phyloP scores from a whole-genome alignment of 2,113 vertebrate genomes.

The Catharus fuscescens region DNA sequence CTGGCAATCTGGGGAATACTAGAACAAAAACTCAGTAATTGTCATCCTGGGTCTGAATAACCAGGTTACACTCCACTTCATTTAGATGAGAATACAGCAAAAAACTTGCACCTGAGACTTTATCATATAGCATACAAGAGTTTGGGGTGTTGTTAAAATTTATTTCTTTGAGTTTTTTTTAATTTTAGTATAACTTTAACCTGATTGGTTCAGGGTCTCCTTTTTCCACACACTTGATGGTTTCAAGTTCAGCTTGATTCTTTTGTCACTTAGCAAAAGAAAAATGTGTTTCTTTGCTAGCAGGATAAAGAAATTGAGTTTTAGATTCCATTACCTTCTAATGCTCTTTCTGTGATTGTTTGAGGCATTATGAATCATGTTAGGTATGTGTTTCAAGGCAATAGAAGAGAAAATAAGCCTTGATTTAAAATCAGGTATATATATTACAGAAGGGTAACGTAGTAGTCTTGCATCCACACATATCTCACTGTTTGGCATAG shows the following conservation, averaged over 20 bases:
- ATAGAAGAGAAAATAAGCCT: not conserved
- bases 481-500: not conserved
- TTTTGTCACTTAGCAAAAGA: not conserved
- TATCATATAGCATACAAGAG: not conserved
- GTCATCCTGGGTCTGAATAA: not conserved
- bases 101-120: not conserved
- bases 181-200: not conserved
- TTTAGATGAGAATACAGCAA: not conserved
- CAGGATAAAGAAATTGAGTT: not conserved
- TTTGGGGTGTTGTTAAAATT: not conserved
- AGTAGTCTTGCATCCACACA: not conserved
- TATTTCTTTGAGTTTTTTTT: not conserved
- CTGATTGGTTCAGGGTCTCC: not conserved
- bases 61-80: not conserved
- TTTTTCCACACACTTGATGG: not conserved
- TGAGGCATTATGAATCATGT: not conserved
- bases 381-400: not conserved
- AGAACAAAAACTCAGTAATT: not conserved
- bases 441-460: not conserved
- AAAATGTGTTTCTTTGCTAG: not conserved
- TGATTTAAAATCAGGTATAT: not conserved
- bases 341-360: not conserved
- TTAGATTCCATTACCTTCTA: not conserved
- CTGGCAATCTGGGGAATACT: not conserved
- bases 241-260: not conserved